Evolutionary conservation across 2,113 vertebrate genomes (phyloP).

Genomic region (Odontophorus gujanensis): DNA sequence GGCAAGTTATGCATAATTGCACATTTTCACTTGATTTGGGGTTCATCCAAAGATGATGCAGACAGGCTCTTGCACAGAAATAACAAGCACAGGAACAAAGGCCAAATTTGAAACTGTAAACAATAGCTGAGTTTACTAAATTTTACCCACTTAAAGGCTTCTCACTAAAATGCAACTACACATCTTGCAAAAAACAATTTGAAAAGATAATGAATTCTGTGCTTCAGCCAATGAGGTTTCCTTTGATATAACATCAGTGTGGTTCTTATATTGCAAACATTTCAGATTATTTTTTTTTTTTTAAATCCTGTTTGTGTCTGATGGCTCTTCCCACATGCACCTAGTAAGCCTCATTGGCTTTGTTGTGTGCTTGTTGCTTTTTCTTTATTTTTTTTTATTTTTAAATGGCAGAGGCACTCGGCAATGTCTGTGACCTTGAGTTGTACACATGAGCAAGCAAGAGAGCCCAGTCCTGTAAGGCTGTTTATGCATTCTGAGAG

Average conservation of each 20-base stretch:
- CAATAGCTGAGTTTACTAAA: neutral
- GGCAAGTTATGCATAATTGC: neutral
- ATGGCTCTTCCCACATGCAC: neutral
- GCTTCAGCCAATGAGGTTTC: neutral
- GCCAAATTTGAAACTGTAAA: neutral
- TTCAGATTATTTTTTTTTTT: neutral
- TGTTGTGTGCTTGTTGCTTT: neutral
- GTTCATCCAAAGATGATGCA: neutral
- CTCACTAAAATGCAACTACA: neutral
- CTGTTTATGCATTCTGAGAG: slow-evolving; percentile 63
- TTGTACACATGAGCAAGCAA: neutral
- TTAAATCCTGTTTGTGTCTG: neutral
- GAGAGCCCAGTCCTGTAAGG: slow-evolving; percentile 8
- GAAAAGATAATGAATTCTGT: neutral
- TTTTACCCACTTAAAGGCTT: neutral
- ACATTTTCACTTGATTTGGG: neutral
- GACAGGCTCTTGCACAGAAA: neutral
- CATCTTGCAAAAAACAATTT: neutral
- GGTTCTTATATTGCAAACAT: neutral
- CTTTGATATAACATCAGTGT: neutral
- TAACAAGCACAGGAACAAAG: neutral
- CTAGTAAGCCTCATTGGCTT: neutral
- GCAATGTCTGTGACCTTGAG: slow-evolving; percentile 62
- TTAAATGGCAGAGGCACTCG: slow-evolving; percentile 19
- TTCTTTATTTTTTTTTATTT: neutral